Evolutionary conservation across 2,797 vertebrate species (phyloP).

Genomic region (Thamnophis elegans): DNA sequence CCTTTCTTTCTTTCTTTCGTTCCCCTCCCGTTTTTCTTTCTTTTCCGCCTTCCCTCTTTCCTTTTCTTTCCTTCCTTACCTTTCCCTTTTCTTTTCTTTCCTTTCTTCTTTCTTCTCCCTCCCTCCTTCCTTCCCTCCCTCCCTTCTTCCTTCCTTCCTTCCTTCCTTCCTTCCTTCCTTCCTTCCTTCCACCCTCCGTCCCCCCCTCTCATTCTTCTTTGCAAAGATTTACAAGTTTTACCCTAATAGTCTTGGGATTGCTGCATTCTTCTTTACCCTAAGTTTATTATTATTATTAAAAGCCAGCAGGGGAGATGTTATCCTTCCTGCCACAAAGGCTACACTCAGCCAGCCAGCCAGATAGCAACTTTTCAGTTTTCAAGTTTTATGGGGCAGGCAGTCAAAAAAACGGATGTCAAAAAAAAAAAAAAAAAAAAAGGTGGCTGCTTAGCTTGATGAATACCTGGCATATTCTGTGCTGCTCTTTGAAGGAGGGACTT

Average conservation of each 20-base stretch:
- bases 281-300: neutral
- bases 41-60: no score
- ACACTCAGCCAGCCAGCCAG: neutral
- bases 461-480: neutral
- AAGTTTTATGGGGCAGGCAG: neutral
- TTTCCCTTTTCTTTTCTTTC: no score
- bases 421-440: neutral
- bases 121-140: no score
- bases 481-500: neutral
- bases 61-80: no score
- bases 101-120: no score
- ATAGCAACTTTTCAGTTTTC: neutral
- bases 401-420: neutral
- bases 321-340: neutral
- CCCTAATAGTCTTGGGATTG: neutral
- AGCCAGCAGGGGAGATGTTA: constrained; percentile 8
- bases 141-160: no score
- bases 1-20: no score
- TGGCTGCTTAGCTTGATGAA: neutral
- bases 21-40: no score
- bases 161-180: no score
- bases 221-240: neutral
- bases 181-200: no score
- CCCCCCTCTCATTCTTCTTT: neutral
- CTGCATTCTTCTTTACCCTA: neutral